Evolutionary conservation across 2,113 vertebrate genomes (phyloP).

Genomic region (Columba janthina): DNA sequence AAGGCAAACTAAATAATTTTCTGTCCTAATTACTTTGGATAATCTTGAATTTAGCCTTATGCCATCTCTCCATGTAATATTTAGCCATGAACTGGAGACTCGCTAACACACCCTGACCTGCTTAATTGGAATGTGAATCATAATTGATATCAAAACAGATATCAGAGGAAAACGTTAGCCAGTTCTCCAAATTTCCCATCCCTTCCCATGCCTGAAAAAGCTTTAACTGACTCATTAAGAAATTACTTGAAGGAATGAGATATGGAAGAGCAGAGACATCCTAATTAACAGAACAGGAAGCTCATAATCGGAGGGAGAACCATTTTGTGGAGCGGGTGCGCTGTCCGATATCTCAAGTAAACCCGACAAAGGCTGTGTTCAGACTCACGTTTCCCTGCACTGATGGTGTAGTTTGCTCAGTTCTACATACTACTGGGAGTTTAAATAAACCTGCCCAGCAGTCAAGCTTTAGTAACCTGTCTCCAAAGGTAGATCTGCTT

Average conservation of each 20-base stretch:
- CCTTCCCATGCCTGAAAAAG: conserved; percentile 12
- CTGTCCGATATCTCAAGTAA: not conserved
- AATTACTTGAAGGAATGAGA: conserved; percentile 34
- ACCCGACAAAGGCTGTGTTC: not conserved
- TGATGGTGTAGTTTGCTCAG: not conserved
- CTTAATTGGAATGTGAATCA: conserved; percentile 52
- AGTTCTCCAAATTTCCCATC: conserved; percentile 34
- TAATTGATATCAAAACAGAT: conserved; percentile 59
- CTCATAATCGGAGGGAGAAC: not conserved
- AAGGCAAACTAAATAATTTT: conserved; percentile 53
- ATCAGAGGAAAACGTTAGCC: conserved; percentile 37
- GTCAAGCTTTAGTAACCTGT: not conserved
- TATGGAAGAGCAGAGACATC: conserved; percentile 17
- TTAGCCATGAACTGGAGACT: conserved; percentile 26
- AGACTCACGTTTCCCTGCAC: not conserved
- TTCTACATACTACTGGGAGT: not conserved
- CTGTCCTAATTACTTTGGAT: conserved; percentile 55
- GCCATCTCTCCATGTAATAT: not conserved
- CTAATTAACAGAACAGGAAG: conserved; percentile 54
- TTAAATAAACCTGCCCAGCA: not conserved
- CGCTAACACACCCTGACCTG: conserved; percentile 11
- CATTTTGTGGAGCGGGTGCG: not conserved
- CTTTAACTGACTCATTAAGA: conserved; percentile 39
- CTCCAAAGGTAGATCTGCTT: not conserved
- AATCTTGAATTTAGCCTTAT: conserved; percentile 57